Evolutionary conservation across 1,140 invertebrate genomes (phyloP), one percentile per base, ranked within the genome.

Genomic region (Nilaparvata lugens): DNA sequence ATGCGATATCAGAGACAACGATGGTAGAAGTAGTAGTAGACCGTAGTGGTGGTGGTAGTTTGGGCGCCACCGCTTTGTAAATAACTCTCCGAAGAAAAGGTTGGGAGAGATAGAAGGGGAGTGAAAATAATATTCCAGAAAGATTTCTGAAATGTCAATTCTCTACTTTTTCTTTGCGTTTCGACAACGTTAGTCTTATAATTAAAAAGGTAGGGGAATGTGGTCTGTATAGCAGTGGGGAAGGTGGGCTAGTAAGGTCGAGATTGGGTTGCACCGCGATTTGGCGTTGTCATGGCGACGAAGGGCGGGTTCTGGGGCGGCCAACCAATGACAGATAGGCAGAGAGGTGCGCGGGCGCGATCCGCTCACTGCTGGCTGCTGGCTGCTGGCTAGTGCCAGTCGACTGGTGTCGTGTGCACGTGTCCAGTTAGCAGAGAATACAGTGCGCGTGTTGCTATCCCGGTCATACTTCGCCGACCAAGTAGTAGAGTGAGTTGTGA

Each of bases 401-500:
- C 45, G 52, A 28, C 52, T 35, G 23, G 52, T 54, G 52, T 54
- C 23, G 52, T 4, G 52, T 35, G 23, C 52, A 54, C 52, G 45
- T 48, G 45, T 48, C 45, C 1, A 18, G n/a, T 28, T 18, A 35
- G 16, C 78, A 86, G 4, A 35, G 31, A 35, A 11, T 11, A 35
- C 7, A 35, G 31, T 35, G 31, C 31, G 31, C 31, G 31, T 35
- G 25, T 35, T 35, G 31, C 31, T 35, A 11, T 35, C 31, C 31
- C 13, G 31, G 25, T 3, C n/a, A n/a, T n/a, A n/a, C n/a, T 3
- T 28, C 3, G 25, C 7, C 25, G 25, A 9, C 31, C 7, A 35
- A 6, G 31, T 4, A 28, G 4, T 35, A 35, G n/a, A n/a, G 31
- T 35, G 31, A 35, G 31, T 35, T 35, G 31, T 35, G 31, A 35